A percentile compares a stretch with the other conserved stretches of the same genome.
These are phyloP conservation scores for Paraplagusia blochii DNA, from an alignment of 2,113 vertebrate genomes.

Conservation along the genomic window DNA sequence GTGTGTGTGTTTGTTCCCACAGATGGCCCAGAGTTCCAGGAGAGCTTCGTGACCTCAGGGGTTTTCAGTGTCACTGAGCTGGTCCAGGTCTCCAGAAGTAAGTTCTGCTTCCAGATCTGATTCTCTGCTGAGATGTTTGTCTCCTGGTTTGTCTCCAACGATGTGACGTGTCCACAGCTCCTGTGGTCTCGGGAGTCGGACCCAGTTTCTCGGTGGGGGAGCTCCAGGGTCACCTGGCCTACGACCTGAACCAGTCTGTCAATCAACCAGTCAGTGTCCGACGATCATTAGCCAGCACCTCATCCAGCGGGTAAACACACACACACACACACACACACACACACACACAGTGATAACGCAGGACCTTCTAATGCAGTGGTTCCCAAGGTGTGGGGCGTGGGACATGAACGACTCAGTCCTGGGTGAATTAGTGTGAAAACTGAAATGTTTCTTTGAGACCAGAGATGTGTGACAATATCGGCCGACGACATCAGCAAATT, in stretches of 20 bases:
- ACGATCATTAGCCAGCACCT: slow-evolving; percentile 91
- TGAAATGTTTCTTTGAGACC: no score
- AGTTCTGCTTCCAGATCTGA: slow-evolving; percentile 28
- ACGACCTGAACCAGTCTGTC: slow-evolving; percentile 91
- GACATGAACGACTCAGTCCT: no score
- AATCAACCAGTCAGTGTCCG: slow-evolving; percentile 83
- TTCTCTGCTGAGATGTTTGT: no score
- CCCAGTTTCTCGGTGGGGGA: slow-evolving; percentile 96
- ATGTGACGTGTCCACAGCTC: slow-evolving; percentile 80
- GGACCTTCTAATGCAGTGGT: no score
- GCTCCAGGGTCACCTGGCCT: slow-evolving; percentile 94
- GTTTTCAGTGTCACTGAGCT: slow-evolving; percentile 98
- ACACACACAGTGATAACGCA: no score
- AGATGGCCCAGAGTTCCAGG: slow-evolving; percentile 96
- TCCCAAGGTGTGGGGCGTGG: no score
- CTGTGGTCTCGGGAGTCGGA: slow-evolving; percentile 89
- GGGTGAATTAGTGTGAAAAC: no score
- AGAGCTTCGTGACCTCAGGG: slow-evolving; percentile 94
- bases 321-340: slow-evolving; percentile 8
- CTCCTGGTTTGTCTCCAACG: no score
- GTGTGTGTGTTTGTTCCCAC: slow-evolving; percentile 34
- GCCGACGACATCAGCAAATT: no score
- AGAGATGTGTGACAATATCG: no score
- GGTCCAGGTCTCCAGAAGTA: slow-evolving; percentile 96
- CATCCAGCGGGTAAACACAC: slow-evolving; percentile 83